A percentile compares a stretch with the other conserved stretches of the same genome.
Evolutionary conservation across 2,113 vertebrate genomes (phyloP).

Genomic region (Malaclemys terrapin): DNA sequence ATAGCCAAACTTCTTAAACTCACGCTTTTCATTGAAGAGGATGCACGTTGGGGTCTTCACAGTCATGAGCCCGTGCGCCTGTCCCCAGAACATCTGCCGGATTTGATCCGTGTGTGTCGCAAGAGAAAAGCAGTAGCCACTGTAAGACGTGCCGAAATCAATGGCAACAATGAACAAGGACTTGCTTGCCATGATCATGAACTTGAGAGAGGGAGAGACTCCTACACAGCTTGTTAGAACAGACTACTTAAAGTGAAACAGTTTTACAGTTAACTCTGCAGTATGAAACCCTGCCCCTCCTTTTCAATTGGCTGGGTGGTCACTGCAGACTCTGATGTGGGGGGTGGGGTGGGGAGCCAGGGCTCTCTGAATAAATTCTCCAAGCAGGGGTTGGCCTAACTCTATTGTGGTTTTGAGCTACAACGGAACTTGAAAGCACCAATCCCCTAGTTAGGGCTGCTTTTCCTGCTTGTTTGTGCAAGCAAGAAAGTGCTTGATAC

Average conservation of each 20-base stretch:
- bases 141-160: constrained; percentile 59
- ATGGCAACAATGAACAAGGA: not conserved
- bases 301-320: rapidly evolving
- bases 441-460: not conserved
- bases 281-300: rapidly evolving
- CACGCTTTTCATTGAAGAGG: constrained; percentile 49
- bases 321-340: not conserved
- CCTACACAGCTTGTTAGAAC: rapidly evolving
- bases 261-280: rapidly evolving
- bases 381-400: not conserved
- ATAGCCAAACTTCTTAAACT: constrained; percentile 62
- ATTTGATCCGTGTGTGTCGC: constrained; percentile 11
- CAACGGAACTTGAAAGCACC: not conserved
- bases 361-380: not conserved
- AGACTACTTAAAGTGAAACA: not conserved
- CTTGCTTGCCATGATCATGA: not conserved
- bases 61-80: rapidly evolving
- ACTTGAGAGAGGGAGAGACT: not conserved
- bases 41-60: constrained; percentile 10
- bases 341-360: not conserved
- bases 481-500: rapidly evolving
- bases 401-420: not conserved
- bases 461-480: not conserved
- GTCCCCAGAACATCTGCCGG: constrained; percentile 37
- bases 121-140: constrained; percentile 51